phyloP scores from a whole-genome alignment of 2,888 invertebrate genomes.

The Pycnomerus fuliginosus region DNA sequence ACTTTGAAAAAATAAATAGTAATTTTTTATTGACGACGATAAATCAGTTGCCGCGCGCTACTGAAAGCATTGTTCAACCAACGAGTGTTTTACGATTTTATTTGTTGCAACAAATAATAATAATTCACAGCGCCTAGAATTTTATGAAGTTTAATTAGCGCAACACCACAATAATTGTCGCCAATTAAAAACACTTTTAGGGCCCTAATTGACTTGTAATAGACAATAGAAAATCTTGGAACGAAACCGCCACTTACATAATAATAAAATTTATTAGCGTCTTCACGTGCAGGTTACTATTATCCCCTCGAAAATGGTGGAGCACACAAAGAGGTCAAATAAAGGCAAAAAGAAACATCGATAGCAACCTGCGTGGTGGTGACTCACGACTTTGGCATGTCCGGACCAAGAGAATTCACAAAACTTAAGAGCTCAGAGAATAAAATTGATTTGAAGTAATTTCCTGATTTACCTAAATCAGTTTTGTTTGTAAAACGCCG shows the following conservation, averaged over 20 bases:
- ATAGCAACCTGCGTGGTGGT: conserved; percentile 26
- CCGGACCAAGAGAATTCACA: conserved; percentile 26
- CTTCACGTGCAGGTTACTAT: no score
- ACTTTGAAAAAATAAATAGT: no score
- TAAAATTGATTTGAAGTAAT: no score
- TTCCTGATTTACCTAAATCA: conserved; percentile 10
- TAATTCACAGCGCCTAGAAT: conserved; percentile 6
- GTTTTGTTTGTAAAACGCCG: conserved; percentile 10
- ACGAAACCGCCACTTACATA: no score
- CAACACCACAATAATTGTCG: conserved; percentile 27
- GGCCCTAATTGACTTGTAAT: conserved; percentile 3
- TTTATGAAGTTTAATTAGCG: conserved; percentile 20
- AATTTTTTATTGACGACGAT: no score
- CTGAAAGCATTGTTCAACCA: no score
- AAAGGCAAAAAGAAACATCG: conserved; percentile 23
- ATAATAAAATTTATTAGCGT: no score
- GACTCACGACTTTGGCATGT: conserved; percentile 37
- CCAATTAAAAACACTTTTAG: conserved; percentile 24
- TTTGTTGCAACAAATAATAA: conserved; percentile 9
- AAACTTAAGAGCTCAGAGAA: conserved; percentile 8
- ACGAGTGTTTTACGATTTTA: no score
- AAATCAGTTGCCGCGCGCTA: no score
- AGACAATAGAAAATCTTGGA: no score
- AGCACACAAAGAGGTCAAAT: conserved; percentile 14
- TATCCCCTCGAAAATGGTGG: no score